These are phyloP conservation scores for Samia ricini DNA, from an alignment of 1,140 invertebrate species.

Conservation along the genomic window DNA sequence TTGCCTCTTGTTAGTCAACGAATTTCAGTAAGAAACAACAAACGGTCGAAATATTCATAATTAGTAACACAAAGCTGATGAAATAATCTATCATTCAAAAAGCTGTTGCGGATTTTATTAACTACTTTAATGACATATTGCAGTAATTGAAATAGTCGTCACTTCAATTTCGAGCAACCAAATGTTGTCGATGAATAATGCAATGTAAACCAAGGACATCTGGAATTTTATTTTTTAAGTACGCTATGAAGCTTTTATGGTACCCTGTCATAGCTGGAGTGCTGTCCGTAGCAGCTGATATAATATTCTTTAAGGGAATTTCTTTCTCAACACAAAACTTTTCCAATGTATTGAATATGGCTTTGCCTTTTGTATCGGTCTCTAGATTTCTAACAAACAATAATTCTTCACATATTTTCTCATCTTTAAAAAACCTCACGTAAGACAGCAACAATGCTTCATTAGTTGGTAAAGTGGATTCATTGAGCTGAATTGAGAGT, in stretches of 20 bases:
- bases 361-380: conserved; percentile 14
- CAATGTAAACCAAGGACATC: conserved; percentile 26
- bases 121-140: too few relatives aligned
- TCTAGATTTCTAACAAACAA: conserved; percentile 24
- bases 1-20: too few relatives aligned
- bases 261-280: conserved; percentile 1
- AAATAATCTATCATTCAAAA: too few relatives aligned
- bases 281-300: not conserved
- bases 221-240: conserved; percentile 17
- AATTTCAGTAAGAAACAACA: too few relatives aligned
- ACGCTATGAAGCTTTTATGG: too few relatives aligned
- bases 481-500: conserved; percentile 11
- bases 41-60: too few relatives aligned
- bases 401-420: conserved; percentile 24
- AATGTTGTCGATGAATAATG: conserved; percentile 30
- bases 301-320: conserved; percentile 5
- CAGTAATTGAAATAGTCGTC: conserved; percentile 8
- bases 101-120: too few relatives aligned
- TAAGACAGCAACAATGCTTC: too few relatives aligned
- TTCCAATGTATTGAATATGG: conserved; percentile 18
- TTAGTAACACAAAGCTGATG: too few relatives aligned
- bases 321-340: too few relatives aligned
- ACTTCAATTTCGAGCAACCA: not conserved
- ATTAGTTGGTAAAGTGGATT: conserved; percentile 14
- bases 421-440: conserved; percentile 15